Percentiles rank a stretch among this genome's conserved stretches.
Conservation (phyloP, 2,113 vertebrate species). For the Ciconia boyciana region DNA sequence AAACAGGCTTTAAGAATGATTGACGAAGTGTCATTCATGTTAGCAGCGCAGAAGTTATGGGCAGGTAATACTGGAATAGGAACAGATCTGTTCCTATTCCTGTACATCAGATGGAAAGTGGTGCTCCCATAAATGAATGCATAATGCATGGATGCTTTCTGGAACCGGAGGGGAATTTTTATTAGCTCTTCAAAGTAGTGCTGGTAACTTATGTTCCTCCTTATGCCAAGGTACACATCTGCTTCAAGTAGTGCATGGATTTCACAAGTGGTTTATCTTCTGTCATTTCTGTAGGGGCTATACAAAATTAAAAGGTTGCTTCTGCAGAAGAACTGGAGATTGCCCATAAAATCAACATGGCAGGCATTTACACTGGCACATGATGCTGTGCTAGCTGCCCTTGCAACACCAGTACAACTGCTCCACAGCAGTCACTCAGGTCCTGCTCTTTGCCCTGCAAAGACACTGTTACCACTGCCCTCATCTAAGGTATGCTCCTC, state of each 20-base stretch:
- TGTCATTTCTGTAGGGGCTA: neutral
- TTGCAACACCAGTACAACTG: too few species aligned
- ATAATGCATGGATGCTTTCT: neutral
- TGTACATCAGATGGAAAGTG: neutral
- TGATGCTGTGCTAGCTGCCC: neutral
- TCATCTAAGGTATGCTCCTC: fast-evolving
- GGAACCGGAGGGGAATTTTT: neutral
- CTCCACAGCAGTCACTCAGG: neutral
- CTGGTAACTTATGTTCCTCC: neutral
- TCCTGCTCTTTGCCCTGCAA: neutral
- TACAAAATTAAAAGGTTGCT: neutral
- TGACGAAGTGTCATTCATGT: neutral
- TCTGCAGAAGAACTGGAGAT: neutral
- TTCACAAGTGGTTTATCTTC: neutral
- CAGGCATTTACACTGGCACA: too few species aligned
- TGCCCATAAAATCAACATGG: neutral
- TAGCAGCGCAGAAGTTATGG: neutral
- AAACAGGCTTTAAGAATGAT: neutral
- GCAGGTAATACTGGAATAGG: neutral
- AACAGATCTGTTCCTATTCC: neutral
- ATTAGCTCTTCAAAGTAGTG: neutral
- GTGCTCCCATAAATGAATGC: neutral
- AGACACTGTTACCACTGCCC: neutral
- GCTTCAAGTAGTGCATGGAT: neutral
- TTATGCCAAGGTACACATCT: neutral